These are phyloP conservation scores for Cossypha dichroa DNA, from an alignment of 2,797 vertebrate genomes.

Conservation along the genomic window DNA sequence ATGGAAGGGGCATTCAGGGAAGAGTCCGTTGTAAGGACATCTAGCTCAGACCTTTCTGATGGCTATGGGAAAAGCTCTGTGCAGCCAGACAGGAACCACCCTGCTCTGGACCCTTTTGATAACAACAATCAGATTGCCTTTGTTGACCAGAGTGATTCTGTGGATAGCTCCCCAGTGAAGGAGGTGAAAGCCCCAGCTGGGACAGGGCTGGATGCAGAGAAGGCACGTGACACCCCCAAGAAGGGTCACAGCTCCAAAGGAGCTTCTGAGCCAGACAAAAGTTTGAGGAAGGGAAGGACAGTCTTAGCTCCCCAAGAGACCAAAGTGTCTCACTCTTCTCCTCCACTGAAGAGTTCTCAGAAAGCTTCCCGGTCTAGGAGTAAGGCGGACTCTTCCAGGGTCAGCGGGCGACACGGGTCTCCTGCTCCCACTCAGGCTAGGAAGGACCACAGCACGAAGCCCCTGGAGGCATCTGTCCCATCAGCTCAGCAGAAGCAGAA, in stretches of 20 bases:
- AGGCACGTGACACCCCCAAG: constrained; percentile 75
- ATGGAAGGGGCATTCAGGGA: constrained; percentile 88
- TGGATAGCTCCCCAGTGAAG: constrained; percentile 86
- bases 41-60: constrained; percentile 72
- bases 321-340: constrained; percentile 64
- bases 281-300: constrained; percentile 83
- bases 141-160: constrained; percentile 87
- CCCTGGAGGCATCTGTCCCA: constrained; percentile 36
- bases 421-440: constrained; percentile 76
- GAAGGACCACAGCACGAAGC: constrained; percentile 21
- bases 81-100: constrained; percentile 79
- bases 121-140: constrained; percentile 95
- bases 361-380: constrained; percentile 84
- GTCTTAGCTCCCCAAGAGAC: constrained; percentile 79
- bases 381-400: constrained; percentile 79
- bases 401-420: constrained; percentile 76
- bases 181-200: constrained; percentile 84
- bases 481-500: constrained; percentile 78
- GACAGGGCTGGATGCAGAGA: constrained; percentile 72
- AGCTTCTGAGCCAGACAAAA: constrained; percentile 80
- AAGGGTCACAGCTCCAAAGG: constrained; percentile 77
- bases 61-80: constrained; percentile 78
- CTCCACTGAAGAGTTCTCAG: constrained; percentile 80
- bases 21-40: constrained; percentile 77
- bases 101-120: constrained; percentile 83